Percentiles rank a stretch among this genome's conserved stretches.
These are phyloP conservation scores for Lepidochitona cinerea DNA, from an alignment of 2,888 invertebrate species.

Conservation along the genomic window DNA sequence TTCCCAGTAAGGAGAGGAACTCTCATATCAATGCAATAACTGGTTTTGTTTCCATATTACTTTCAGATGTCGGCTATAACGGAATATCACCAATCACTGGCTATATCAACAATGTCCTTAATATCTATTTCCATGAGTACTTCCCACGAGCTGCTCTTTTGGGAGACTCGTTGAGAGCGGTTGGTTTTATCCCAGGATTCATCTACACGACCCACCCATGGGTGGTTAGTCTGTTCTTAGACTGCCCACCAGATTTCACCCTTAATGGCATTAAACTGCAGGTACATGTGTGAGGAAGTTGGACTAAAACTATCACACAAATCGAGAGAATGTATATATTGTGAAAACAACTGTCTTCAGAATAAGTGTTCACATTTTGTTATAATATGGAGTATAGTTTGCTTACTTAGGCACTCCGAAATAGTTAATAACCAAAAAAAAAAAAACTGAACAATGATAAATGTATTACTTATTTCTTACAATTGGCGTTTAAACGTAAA, in stretches of 20 bases:
- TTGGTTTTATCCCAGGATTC: constrained; percentile 54
- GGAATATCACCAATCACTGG: constrained; percentile 45
- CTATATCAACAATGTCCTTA: constrained; percentile 60
- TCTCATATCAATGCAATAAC: too few relatives aligned
- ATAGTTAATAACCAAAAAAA: too few relatives aligned
- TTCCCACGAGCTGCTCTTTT: constrained; percentile 57
- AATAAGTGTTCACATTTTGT: too few relatives aligned
- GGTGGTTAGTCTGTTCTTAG: constrained; percentile 58
- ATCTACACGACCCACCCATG: constrained; percentile 67
- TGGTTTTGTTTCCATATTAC: neutral
- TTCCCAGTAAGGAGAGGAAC: too few relatives aligned
- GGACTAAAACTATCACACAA: too few relatives aligned
- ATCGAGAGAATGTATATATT: too few relatives aligned
- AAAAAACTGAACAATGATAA: too few relatives aligned
- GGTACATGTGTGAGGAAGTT: constrained; percentile 25
- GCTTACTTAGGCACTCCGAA: too few relatives aligned
- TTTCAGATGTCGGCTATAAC: constrained; percentile 65
- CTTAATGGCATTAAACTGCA: constrained; percentile 38
- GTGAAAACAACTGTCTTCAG: too few relatives aligned
- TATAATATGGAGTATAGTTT: too few relatives aligned
- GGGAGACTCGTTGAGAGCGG: constrained; percentile 34
- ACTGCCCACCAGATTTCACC: constrained; percentile 57
- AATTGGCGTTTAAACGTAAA: too few relatives aligned
- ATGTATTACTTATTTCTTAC: too few relatives aligned
- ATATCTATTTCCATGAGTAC: constrained; percentile 59